Conservation (phyloP, 2,888 invertebrate species). For the Dermolepida albohirtum region DNA sequence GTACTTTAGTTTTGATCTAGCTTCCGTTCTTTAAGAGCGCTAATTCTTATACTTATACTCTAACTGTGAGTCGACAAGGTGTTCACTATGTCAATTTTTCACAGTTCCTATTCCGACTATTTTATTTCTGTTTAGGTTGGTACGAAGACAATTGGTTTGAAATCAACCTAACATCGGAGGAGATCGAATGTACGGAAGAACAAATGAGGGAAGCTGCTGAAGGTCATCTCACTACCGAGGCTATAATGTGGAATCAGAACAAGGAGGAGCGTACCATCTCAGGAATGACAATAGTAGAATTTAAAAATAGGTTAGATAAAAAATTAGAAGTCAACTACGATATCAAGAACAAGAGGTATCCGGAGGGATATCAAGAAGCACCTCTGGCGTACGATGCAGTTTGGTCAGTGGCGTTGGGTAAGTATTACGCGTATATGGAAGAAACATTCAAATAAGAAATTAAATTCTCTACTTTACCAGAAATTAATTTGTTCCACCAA, state of each 20-base stretch:
- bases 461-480: no score
- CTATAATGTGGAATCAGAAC: slow-evolving; percentile 98
- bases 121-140: slow-evolving; percentile 75
- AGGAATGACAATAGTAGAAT: slow-evolving; percentile 94
- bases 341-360: slow-evolving; percentile 86
- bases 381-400: slow-evolving; percentile 99
- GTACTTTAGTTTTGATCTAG: no score
- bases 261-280: slow-evolving; percentile 90
- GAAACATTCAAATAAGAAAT: no score
- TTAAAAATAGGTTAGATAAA: slow-evolving; percentile 85
- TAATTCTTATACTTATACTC: no score
- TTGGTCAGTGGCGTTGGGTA: slow-evolving; percentile 97
- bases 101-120: no score
- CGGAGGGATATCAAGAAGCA: slow-evolving; percentile 97
- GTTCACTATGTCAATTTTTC: no score
- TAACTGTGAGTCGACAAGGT: no score
- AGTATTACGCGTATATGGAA: not conserved
- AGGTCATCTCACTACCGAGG: slow-evolving; percentile 98
- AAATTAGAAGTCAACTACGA: slow-evolving; percentile 85
- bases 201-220: slow-evolving; percentile 96
- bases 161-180: slow-evolving; percentile 85
- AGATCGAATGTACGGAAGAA: slow-evolving; percentile 91
- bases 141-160: slow-evolving; percentile 99
- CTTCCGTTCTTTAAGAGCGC: no score
- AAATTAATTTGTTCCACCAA: no score